A percentile compares a stretch with the other conserved stretches of the same genome.
These are phyloP conservation scores for Acinonyx jubatus DNA, from an alignment of 2,113 vertebrate species.

Conservation along the genomic window DNA sequence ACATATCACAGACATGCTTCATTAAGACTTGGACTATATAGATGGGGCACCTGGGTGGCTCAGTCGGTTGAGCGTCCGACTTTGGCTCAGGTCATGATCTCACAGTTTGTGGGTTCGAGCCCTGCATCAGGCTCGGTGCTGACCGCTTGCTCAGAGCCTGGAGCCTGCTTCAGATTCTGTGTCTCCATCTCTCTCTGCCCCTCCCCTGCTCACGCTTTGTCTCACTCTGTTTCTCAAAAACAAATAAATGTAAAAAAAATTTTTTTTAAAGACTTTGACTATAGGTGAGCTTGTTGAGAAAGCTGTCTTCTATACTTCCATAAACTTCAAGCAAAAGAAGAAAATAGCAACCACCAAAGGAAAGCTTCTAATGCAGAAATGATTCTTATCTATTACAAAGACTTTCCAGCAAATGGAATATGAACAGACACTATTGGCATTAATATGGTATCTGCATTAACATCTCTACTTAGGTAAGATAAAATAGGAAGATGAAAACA, in stretches of 20 bases:
- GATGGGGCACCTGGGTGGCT: too few species aligned
- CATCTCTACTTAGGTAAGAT: not conserved
- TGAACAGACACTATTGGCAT: not conserved
- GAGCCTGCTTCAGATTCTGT: too few species aligned
- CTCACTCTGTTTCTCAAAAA: too few species aligned
- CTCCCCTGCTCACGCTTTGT: too few species aligned
- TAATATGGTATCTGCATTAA: not conserved
- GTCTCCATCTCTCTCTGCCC: too few species aligned
- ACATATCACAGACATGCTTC: not conserved
- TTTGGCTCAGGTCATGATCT: too few species aligned
- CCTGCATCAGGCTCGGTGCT: too few species aligned
- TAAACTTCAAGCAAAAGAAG: not conserved
- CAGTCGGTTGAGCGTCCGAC: too few species aligned
- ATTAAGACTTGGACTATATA: constrained; percentile 20
- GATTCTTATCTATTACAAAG: not conserved
- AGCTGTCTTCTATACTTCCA: not conserved
- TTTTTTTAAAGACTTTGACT: not conserved
- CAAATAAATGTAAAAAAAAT: too few species aligned
- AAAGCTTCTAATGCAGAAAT: not conserved
- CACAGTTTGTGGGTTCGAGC: too few species aligned
- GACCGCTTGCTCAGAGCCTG: too few species aligned
- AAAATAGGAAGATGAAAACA: constrained; percentile 29
- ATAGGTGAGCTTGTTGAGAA: not conserved
- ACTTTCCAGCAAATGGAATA: not conserved
- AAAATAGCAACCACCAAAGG: not conserved